A percentile compares a stretch with the other conserved stretches of the same genome.
phyloP scores from a whole-genome alignment of 2,113 vertebrate genomes.

The Beaufortia kweichowensis region DNA sequence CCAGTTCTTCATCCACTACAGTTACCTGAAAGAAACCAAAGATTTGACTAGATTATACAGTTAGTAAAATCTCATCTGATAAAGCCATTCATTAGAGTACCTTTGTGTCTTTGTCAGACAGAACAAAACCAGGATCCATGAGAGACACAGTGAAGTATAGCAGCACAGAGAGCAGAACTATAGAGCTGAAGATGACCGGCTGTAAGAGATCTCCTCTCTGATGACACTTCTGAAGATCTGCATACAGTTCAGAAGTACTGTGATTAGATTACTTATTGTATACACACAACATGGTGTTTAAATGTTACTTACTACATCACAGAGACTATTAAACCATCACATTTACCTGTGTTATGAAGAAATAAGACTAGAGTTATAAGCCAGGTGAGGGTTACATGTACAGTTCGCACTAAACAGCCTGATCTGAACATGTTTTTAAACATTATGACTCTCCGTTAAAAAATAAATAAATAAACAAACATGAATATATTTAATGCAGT shows the following conservation, averaged over 20 bases:
- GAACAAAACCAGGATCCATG: slow-evolving; percentile 93
- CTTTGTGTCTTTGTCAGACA: slow-evolving; percentile 66
- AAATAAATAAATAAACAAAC: neutral
- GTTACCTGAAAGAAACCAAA: slow-evolving; percentile 28
- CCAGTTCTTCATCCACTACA: slow-evolving; percentile 70
- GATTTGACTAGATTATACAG: neutral
- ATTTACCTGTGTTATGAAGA: slow-evolving; percentile 88
- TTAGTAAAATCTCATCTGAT: neutral
- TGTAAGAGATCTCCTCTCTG: slow-evolving; percentile 77
- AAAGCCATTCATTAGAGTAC: neutral
- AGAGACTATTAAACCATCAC: neutral
- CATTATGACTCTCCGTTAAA: slow-evolving; percentile 55
- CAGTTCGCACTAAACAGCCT: slow-evolving; percentile 76
- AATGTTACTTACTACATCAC: neutral
- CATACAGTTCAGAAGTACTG: slow-evolving; percentile 1
- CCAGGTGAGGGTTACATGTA: slow-evolving; percentile 80
- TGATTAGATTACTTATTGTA: no score
- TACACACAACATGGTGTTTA: neutral
- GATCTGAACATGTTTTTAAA: slow-evolving; percentile 68
- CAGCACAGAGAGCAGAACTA: slow-evolving; percentile 82
- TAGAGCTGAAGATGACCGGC: slow-evolving; percentile 76
- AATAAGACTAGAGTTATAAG: slow-evolving; percentile 77
- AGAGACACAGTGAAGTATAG: slow-evolving; percentile 88
- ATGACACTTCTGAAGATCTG: slow-evolving; percentile 79
- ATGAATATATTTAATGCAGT: slow-evolving; percentile 27